These are phyloP conservation scores for Melangyna quadrimaculata DNA, from an alignment of 2,888 invertebrate species.

Conservation along the genomic window DNA sequence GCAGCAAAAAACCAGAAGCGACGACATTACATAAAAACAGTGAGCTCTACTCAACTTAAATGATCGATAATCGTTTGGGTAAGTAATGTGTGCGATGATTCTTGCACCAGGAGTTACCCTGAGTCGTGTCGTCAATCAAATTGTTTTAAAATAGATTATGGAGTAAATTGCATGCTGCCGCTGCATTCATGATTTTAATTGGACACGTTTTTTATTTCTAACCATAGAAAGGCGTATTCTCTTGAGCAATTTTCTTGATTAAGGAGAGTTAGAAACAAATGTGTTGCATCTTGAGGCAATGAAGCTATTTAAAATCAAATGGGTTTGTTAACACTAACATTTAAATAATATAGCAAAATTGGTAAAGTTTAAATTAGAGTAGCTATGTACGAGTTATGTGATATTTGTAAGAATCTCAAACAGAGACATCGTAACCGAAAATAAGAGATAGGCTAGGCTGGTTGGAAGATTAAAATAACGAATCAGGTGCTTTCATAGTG, in stretches of 20 bases:
- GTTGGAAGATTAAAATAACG: no score
- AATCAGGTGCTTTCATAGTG: no score
- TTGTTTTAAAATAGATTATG: conserved; percentile 19
- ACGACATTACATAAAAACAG: conserved; percentile 14
- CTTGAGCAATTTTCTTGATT: conserved; percentile 30
- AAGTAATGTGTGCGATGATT: conserved; percentile 38
- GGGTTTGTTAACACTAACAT: conserved; percentile 18
- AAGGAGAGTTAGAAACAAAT: conserved; percentile 20
- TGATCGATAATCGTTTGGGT: conserved; percentile 51
- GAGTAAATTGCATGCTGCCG: conserved; percentile 32
- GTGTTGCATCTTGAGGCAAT: conserved; percentile 26
- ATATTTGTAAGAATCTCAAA: neutral
- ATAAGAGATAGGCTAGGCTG: no score
- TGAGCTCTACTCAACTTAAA: conserved; percentile 26
- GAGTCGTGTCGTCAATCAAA: conserved; percentile 49
- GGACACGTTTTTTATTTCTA: conserved; percentile 26
- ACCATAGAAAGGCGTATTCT: conserved; percentile 16
- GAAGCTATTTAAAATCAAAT: conserved; percentile 18
- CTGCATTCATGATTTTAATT: conserved; percentile 41
- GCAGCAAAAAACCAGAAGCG: conserved; percentile 1
- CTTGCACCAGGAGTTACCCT: conserved; percentile 13
- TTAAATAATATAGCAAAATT: neutral
- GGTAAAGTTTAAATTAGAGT: neutral
- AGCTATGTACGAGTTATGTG: no score
- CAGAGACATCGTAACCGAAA: no score